Evolutionary conservation across 1,140 invertebrate genomes (phyloP).

Genomic region (Cataglyphis hispanica): DNA sequence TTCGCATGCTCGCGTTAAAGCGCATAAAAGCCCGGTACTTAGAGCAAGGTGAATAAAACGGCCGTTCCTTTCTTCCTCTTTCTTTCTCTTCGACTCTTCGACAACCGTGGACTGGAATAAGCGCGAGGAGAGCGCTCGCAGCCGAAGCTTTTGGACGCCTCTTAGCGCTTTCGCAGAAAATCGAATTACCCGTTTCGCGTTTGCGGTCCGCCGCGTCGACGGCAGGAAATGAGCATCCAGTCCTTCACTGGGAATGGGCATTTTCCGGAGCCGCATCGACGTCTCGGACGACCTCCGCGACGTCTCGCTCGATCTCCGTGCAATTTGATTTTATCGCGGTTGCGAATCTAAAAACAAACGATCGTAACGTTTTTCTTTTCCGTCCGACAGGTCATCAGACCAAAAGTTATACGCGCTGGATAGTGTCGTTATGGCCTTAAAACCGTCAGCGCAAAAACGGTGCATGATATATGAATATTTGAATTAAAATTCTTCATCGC

Average conservation of each 20-base stretch:
- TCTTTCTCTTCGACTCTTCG: constrained; percentile 12
- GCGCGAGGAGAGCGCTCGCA: neutral
- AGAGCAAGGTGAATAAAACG: constrained; percentile 49
- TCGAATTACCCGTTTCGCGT: constrained; percentile 77
- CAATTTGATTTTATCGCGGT: constrained; percentile 54
- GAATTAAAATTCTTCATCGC: neutral
- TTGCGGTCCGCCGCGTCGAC: constrained; percentile 46
- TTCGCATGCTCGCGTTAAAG: constrained; percentile 29
- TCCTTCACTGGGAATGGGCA: constrained; percentile 62
- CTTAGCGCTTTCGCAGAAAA: constrained; percentile 73
- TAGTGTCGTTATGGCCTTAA: neutral
- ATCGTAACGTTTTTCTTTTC: constrained; percentile 50
- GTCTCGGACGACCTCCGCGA: constrained; percentile 35
- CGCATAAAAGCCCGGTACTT: constrained; percentile 40
- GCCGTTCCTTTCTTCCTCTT: constrained; percentile 15
- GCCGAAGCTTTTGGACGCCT: constrained; percentile 68
- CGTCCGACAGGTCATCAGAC: constrained; percentile 13
- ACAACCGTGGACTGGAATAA: constrained; percentile 27
- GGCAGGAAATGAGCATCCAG: constrained; percentile 79
- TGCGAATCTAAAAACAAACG: constrained; percentile 58
- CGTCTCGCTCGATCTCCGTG: constrained; percentile 16
- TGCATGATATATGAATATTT: neutral
- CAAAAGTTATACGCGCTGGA: constrained; percentile 17
- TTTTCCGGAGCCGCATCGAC: constrained; percentile 62
- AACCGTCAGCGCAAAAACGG: neutral